Percentiles rank a stretch among this genome's conserved stretches.
Evolutionary conservation across 1,140 invertebrate species (phyloP).

Genomic region (Conopomorpha cramerella): DNA sequence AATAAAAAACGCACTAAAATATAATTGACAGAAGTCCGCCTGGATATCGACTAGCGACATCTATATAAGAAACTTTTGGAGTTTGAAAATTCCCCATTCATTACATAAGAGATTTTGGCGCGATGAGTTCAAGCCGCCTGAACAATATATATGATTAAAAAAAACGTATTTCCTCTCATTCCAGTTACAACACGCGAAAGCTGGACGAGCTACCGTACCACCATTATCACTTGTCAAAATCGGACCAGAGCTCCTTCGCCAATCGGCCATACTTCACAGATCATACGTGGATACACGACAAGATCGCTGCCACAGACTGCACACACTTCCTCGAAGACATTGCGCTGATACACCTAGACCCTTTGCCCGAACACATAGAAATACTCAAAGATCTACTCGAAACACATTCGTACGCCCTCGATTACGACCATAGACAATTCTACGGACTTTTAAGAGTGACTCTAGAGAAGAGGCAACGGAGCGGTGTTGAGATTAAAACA

Average conservation of each 20-base stretch:
- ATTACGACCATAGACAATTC: conserved; percentile 77
- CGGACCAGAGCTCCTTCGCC: conserved; percentile 37
- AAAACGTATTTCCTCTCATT: not conserved
- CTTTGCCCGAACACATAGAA: conserved; percentile 61
- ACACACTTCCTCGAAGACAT: conserved; percentile 71
- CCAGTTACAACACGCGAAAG: conserved; percentile 77
- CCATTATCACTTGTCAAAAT: conserved; percentile 46
- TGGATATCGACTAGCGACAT: no score
- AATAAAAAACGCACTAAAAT: no score
- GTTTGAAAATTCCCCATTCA: no score
- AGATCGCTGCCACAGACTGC: conserved; percentile 71
- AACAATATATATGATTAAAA: no score
- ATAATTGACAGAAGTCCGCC: no score
- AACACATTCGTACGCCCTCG: conserved; percentile 66
- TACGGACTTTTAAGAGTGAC: conserved; percentile 69
- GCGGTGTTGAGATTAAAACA: conserved; percentile 25
- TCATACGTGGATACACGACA: conserved; percentile 74
- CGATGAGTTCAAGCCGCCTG: no score
- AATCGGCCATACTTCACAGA: conserved; percentile 63
- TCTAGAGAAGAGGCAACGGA: conserved; percentile 47
- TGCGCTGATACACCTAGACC: conserved; percentile 50
- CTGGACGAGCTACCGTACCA: conserved; percentile 83
- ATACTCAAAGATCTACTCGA: conserved; percentile 70
- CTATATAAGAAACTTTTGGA: no score
- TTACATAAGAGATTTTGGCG: no score